Conservation (phyloP, 2,113 vertebrate genomes). For the Ranitomeya variabilis region DNA sequence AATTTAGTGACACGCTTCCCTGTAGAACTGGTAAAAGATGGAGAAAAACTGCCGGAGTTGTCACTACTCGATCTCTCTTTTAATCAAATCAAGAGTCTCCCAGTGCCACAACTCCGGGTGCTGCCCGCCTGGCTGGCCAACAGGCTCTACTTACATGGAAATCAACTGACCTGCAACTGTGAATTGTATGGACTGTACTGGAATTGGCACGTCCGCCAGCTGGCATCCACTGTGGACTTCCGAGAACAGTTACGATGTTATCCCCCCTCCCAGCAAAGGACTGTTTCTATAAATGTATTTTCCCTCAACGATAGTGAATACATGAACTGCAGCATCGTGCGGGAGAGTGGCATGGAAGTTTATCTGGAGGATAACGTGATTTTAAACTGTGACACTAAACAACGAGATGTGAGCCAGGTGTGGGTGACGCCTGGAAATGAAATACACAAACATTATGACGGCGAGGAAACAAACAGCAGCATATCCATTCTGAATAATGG, state of each 20-base stretch:
- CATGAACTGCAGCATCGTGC: constrained; percentile 91
- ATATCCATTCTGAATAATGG: constrained; percentile 75
- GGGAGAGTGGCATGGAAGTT: constrained; percentile 80
- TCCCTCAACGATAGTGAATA: constrained; percentile 69
- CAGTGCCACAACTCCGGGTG: constrained; percentile 76
- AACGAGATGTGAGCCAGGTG: constrained; percentile 77
- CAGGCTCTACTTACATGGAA: constrained; percentile 91
- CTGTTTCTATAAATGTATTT: constrained; percentile 71
- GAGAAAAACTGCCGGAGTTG: constrained; percentile 78
- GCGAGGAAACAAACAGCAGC: constrained; percentile 75
- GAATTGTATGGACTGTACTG: constrained; percentile 85
- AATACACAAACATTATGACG: constrained; percentile 61
- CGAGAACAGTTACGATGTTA: constrained; percentile 82
- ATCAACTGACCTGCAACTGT: constrained; percentile 85
- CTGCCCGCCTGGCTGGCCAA: constrained; percentile 91
- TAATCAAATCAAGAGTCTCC: constrained; percentile 84
- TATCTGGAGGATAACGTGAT: constrained; percentile 80
- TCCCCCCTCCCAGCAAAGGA: constrained; percentile 61
- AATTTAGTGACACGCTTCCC: constrained; percentile 91
- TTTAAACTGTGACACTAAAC: constrained; percentile 87
- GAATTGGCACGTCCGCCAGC: constrained; percentile 82
- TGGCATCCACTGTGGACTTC: constrained; percentile 88
- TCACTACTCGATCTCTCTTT: constrained; percentile 88
- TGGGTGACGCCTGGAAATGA: constrained; percentile 84
- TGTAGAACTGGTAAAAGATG: constrained; percentile 84